Evolutionary conservation across 2,797 vertebrate species (phyloP).

Genomic region (Garrulus glandarius): DNA sequence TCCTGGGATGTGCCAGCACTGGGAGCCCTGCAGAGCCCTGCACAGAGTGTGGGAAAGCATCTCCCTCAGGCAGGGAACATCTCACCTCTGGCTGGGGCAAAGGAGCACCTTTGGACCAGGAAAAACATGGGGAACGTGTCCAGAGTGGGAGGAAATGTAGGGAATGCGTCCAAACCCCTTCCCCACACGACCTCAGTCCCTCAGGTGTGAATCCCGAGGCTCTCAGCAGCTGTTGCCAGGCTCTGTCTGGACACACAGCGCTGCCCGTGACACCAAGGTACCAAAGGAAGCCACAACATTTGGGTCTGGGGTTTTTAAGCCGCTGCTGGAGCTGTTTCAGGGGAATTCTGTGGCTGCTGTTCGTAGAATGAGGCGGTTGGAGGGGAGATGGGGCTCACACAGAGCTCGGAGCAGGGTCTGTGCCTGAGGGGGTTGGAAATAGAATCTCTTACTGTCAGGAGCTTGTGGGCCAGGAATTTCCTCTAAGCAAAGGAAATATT

Average conservation of each 20-base stretch:
- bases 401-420: neutral
- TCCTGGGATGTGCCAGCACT: neutral
- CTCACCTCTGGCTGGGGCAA: neutral
- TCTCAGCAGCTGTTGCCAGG: neutral
- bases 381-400: neutral
- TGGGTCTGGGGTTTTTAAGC: rapidly evolving
- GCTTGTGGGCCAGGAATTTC: neutral
- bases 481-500: neutral
- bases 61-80: neutral
- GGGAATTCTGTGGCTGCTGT: neutral
- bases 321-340: neutral
- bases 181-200: neutral
- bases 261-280: neutral
- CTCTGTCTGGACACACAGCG: neutral
- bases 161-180: neutral
- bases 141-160: neutral
- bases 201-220: neutral
- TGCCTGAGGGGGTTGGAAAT: neutral
- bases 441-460: neutral
- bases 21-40: neutral
- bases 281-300: neutral
- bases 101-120: neutral
- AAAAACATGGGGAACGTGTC: neutral
- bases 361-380: rapidly evolving
- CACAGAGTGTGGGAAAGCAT: neutral